Evolutionary conservation across 2,888 invertebrate genomes (phyloP), one percentile per base, ranked within the genome.

Genomic region (Tricholauxania praeusta): DNA sequence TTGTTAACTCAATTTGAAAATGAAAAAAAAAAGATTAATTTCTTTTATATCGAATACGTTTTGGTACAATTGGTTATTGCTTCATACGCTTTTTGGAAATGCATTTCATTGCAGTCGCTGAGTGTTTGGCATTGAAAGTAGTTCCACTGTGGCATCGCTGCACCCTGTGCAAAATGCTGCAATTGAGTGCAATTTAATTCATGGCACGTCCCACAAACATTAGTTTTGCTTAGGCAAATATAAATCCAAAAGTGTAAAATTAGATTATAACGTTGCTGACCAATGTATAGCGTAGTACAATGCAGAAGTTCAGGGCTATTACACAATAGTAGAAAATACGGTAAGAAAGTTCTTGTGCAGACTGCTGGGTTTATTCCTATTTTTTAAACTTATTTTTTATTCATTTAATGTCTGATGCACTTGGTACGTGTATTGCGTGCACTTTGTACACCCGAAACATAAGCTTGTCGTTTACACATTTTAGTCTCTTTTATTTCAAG

Each of bases 211-310:
- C 17, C 49, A 19, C 48, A 49, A 68, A 59, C 59, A 68, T 68
- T 68, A 19, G 52, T 68, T 59, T 48, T 68, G 48, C 47, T 68
- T 57, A 68, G 49, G 57, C 48, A 59, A 68, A 57, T 22, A 59
- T 68, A 68, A 59, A 68, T 68, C 68, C 48, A 19, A 48, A 32
- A 49, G 51, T 68, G 57, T 68, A 49, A 59, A 68, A 68, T 68
- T 68, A 68, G 57, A 68, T 68, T 47, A 53, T 49, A 60, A 60
- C 59, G 12, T 57, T 28, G 22, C 28, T 19, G 57, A 57, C 22
- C 55, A 55, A 19, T 55, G 55, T 22, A 4, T 14, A 19, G 7
- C 19, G 1, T 1, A 12, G 28, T 14, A 2, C 39, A 39, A 39
- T 39, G 39, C 39, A 39, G 8, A 39, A 39, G 39, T 39, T 39